Evolutionary conservation across 2,888 invertebrate genomes (phyloP).

Genomic region (Synergus laeviventris): DNA sequence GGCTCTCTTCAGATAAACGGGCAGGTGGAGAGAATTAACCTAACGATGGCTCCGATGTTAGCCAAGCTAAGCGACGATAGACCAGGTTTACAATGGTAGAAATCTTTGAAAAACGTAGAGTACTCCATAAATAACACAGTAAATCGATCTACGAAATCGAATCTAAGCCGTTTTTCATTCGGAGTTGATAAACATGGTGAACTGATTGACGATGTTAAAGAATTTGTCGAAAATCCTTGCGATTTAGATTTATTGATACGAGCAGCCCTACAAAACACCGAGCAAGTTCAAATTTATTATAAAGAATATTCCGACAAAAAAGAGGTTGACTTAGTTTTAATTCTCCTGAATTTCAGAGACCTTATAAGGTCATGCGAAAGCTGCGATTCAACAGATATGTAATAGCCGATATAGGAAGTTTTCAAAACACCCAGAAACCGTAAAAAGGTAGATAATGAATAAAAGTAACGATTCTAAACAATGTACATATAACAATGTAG

Average conservation of each 20-base stretch:
- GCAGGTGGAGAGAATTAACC: slow-evolving; percentile 60
- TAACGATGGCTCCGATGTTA: slow-evolving; percentile 56
- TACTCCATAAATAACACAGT: neutral
- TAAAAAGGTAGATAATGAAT: too few species aligned
- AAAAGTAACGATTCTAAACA: too few species aligned
- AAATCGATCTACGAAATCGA: neutral
- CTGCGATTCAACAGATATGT: slow-evolving; percentile 55
- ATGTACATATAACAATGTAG: too few species aligned
- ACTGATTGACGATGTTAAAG: too few species aligned
- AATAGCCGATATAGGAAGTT: slow-evolving; percentile 49
- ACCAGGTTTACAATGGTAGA: neutral
- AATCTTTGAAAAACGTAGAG: neutral
- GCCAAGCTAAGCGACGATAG: slow-evolving; percentile 52
- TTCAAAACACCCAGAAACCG: slow-evolving; percentile 49
- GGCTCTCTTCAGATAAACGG: slow-evolving; percentile 63
- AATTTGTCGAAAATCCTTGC: too few species aligned
- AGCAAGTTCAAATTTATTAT: too few species aligned
- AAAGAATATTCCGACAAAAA: too few species aligned
- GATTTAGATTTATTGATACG: too few species aligned
- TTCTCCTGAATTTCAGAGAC: slow-evolving; percentile 55
- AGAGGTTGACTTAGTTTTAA: slow-evolving; percentile 50
- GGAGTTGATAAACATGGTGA: too few species aligned
- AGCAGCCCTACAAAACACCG: too few species aligned
- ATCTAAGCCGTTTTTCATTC: neutral
- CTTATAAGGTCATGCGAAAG: slow-evolving; percentile 49